These are phyloP conservation scores for Rhombomys opimus DNA, from an alignment of 2,113 vertebrate species.

Conservation along the genomic window DNA sequence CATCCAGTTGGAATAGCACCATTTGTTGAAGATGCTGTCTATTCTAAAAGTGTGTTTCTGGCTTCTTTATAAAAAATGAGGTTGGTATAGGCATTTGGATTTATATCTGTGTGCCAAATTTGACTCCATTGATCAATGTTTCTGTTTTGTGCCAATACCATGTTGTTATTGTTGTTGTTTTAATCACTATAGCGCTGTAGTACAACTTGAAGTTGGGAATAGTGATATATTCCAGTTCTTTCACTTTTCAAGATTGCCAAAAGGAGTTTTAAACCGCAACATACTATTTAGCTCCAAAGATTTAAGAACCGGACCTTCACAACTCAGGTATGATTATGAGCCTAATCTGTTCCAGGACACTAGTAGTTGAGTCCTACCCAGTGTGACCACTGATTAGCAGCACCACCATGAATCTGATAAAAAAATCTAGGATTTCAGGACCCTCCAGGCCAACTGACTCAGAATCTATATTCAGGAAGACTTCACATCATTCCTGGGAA, in stretches of 20 bases:
- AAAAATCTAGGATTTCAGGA: background rate
- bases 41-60: background rate
- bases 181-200: background rate
- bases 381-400: background rate
- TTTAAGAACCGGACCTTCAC: background rate
- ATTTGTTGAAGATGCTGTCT: background rate
- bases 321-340: background rate
- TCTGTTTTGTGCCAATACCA: background rate
- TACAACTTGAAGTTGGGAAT: background rate
- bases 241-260: background rate
- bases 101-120: background rate
- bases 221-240: background rate
- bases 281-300: background rate
- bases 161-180: background rate
- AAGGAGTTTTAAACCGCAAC: background rate
- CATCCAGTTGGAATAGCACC: background rate
- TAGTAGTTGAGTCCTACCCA: no score
- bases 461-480: background rate
- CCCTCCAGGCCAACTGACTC: background rate
- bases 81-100: background rate
- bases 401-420: background rate
- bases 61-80: background rate
- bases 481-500: background rate
- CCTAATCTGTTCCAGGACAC: background rate
- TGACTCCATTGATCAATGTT: background rate